phyloP scores from a whole-genome alignment of 2,888 invertebrate genomes.

The Xestia xanthographa region DNA sequence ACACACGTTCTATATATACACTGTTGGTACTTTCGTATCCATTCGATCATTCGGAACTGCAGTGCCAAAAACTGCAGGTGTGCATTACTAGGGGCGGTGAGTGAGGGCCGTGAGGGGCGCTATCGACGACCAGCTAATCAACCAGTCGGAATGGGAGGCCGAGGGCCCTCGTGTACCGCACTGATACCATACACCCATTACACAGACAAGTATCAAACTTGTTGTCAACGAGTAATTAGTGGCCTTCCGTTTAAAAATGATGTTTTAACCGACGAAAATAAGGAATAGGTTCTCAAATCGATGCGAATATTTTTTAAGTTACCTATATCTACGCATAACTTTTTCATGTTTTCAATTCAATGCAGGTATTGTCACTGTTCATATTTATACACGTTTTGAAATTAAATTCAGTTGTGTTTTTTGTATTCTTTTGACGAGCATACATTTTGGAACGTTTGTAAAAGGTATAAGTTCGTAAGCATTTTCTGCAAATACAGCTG shows the following conservation, averaged over 20 bases:
- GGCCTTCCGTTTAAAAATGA: conserved; percentile 22
- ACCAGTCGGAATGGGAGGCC: conserved; percentile 76
- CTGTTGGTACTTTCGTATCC: conserved; percentile 62
- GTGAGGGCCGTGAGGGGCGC: conserved; percentile 53
- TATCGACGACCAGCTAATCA: conserved; percentile 74
- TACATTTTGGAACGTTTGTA: conserved; percentile 10
- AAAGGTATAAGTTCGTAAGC: conserved; percentile 9
- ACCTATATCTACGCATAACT: neutral
- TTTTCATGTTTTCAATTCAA: neutral
- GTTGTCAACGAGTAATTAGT: conserved; percentile 60
- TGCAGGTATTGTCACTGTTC: neutral
- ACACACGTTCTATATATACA: conserved; percentile 28
- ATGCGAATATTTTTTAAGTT: neutral
- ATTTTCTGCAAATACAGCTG: conserved; percentile 30
- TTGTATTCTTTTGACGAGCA: conserved; percentile 1
- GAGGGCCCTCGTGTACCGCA: conserved; percentile 68
- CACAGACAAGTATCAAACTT: conserved; percentile 60
- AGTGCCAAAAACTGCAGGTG: conserved; percentile 77
- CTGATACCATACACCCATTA: conserved; percentile 59
- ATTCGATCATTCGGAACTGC: conserved; percentile 62
- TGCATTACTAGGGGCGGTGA: conserved; percentile 64
- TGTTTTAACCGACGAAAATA: neutral
- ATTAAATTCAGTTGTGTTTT: neutral
- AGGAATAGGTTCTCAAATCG: neutral
- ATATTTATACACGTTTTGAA: neutral